phyloP scores from a whole-genome alignment of 1,140 invertebrate genomes.

The Zaprionus nigranus region DNA sequence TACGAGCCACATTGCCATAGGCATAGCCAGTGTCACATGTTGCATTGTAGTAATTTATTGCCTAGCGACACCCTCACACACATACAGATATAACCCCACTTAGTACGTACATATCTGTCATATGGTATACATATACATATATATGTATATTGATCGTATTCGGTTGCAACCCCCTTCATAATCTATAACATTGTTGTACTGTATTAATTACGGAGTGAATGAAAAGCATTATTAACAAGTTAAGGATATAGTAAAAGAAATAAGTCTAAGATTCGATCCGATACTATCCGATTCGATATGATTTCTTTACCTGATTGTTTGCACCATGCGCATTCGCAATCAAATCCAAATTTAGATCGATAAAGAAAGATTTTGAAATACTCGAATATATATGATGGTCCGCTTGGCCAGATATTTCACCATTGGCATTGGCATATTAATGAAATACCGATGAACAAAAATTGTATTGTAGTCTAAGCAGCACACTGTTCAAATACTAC shows the following conservation, averaged over 20 bases:
- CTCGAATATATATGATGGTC: conserved; percentile 58
- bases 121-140: conserved; percentile 11
- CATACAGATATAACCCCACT: conserved; percentile 17
- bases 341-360: conserved; percentile 35
- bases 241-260: conserved; percentile 25
- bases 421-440: conserved; percentile 35
- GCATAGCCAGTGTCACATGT: conserved; percentile 34
- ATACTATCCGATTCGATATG: conserved; percentile 19
- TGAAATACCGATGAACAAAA: conserved; percentile 41
- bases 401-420: conserved; percentile 7
- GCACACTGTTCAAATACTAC: conserved; percentile 52
- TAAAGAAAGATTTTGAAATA: conserved; percentile 52
- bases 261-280: conserved; percentile 4
- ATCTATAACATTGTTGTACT: conserved; percentile 55
- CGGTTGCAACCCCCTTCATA: conserved; percentile 42
- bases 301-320: conserved; percentile 24
- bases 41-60: conserved; percentile 55
- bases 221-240: conserved; percentile 65
- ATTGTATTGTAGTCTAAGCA: conserved; percentile 45
- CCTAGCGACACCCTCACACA: conserved; percentile 17
- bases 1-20: conserved; percentile 78
- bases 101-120: conserved; percentile 13
- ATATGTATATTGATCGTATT: too few species aligned
- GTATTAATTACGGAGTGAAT: conserved; percentile 58
- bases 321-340: conserved; percentile 22